Percentiles rank a stretch among this genome's conserved stretches.
phyloP scores from a whole-genome alignment of 2,113 vertebrate genomes.

The Chunga burmeisteri region DNA sequence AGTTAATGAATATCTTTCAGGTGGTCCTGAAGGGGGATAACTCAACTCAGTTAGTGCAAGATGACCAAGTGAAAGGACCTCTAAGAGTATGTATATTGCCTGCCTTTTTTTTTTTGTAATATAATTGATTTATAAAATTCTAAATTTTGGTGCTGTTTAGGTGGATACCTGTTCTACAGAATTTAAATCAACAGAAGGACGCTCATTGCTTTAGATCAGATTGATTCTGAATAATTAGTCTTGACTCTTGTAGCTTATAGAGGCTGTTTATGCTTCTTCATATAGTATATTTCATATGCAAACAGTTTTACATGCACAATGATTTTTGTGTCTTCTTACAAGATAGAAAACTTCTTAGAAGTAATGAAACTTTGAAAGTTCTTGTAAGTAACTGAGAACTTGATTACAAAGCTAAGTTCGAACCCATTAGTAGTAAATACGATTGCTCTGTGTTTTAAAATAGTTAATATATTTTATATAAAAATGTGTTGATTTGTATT shows the following conservation, averaged over 20 bases:
- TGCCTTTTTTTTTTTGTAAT: neutral
- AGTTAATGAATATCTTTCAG: constrained; percentile 70
- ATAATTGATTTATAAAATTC: neutral
- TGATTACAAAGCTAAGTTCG: neutral
- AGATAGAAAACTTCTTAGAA: neutral
- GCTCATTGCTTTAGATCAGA: neutral
- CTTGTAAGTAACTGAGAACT: neutral
- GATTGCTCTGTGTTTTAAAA: neutral
- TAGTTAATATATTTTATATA: neutral
- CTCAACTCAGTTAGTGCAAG: constrained; percentile 94
- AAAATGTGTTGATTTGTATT: neutral
- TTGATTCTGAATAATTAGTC: neutral
- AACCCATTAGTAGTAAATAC: neutral
- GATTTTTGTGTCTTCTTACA: neutral
- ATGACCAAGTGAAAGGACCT: constrained; percentile 97
- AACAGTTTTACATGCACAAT: neutral
- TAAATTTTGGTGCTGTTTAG: neutral
- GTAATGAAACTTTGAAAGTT: neutral
- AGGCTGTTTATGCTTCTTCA: neutral
- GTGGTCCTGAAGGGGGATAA: constrained; percentile 93
- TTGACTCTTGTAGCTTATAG: neutral
- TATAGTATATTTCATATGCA: neutral
- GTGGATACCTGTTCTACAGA: neutral
- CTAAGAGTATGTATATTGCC: constrained; percentile 84
- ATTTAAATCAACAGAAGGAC: neutral